These are phyloP conservation scores for Aspiorhynchus laticeps DNA, from an alignment of 2,113 vertebrate species.

Conservation along the genomic window DNA sequence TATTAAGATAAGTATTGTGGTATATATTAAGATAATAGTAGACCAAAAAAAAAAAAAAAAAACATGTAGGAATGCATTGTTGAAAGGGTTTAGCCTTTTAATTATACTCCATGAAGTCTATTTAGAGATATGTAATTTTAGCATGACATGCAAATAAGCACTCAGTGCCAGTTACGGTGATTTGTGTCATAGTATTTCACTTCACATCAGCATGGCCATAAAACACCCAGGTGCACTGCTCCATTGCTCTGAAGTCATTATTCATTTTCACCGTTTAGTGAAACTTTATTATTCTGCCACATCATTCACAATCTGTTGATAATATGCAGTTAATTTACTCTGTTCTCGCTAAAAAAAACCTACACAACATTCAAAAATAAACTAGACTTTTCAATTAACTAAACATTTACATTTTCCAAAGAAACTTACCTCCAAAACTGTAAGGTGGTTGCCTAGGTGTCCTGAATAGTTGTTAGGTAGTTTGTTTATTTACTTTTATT, in stretches of 20 bases:
- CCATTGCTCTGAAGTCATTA: neutral
- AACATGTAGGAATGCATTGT: neutral
- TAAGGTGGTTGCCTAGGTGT: too few species aligned
- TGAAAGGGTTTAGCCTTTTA: neutral
- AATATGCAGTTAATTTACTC: neutral
- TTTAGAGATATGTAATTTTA: constrained; percentile 11
- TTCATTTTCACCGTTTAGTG: neutral
- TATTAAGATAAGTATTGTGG: too few species aligned
- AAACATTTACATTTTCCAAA: neutral
- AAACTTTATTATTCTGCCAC: neutral
- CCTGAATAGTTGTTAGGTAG: too few species aligned
- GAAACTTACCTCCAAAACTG: too few species aligned
- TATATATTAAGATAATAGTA: too few species aligned
- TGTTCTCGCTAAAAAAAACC: neutral
- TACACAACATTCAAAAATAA: neutral
- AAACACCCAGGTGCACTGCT: neutral
- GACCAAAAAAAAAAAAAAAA: too few species aligned
- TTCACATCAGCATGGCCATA: neutral
- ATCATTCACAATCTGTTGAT: neutral
- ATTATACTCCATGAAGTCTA: neutral
- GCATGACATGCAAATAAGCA: neutral
- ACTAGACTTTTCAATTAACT: neutral
- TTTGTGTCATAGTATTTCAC: neutral
- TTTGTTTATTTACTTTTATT: too few species aligned
- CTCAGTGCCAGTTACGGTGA: neutral